A percentile compares a stretch with the other conserved stretches of the same genome.
phyloP scores from a whole-genome alignment of 2,797 vertebrate species.

The Arnoldichthys spilopterus region DNA sequence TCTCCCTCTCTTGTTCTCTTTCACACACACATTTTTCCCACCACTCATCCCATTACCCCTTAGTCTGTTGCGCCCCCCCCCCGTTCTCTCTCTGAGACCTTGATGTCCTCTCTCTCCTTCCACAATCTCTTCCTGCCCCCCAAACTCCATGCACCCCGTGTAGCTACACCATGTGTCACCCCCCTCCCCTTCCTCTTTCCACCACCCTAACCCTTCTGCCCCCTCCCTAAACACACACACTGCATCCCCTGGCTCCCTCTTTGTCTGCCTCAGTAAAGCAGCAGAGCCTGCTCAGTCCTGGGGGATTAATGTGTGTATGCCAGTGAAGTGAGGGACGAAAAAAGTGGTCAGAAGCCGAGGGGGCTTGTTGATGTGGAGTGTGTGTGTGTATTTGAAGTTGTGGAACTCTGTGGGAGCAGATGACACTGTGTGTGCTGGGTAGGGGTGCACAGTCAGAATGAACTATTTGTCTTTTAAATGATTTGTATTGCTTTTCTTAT shows the following conservation, averaged over 20 bases:
- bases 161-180: conserved; percentile 59
- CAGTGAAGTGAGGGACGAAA: conserved; percentile 63
- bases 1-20: conserved; percentile 74
- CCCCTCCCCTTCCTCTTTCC: conserved; percentile 51
- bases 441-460: conserved; percentile 21
- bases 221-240: conserved; percentile 33
- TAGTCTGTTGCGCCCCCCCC: conserved; percentile 42
- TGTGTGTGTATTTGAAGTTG: conserved; percentile 63
- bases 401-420: conserved; percentile 50
- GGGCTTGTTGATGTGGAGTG: conserved; percentile 45
- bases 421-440: background rate
- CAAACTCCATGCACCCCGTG: conserved; percentile 74
- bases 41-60: conserved; percentile 65
- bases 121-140: conserved; percentile 69
- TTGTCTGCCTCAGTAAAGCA: conserved; percentile 76
- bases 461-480: background rate
- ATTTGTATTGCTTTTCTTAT: background rate
- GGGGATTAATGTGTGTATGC: conserved; percentile 72
- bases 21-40: conserved; percentile 74
- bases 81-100: conserved; percentile 63
- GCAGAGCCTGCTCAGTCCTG: conserved; percentile 64
- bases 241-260: conserved; percentile 63
- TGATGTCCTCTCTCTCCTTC: conserved; percentile 62
- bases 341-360: conserved; percentile 48
- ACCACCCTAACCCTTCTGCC: conserved; percentile 57